Evolutionary conservation across 2,797 vertebrate genomes (phyloP).

Genomic region (Acestrorhynchus altus): DNA sequence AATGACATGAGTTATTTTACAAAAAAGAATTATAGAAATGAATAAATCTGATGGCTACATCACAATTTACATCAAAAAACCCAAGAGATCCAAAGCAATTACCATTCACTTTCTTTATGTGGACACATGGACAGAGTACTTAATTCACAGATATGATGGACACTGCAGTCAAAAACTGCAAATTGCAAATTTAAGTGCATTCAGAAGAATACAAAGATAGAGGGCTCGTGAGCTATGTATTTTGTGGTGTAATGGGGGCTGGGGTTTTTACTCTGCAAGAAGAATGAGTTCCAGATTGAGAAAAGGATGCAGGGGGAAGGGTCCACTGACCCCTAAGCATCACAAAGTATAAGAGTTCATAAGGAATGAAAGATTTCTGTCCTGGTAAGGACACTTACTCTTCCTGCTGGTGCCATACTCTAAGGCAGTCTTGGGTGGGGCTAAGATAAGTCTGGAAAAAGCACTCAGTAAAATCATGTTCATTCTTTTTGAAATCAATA

Average conservation of each 20-base stretch:
- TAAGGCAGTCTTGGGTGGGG: not conserved
- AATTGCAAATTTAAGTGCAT: not conserved
- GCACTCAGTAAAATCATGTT: not conserved
- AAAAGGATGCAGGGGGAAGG: conserved; percentile 7
- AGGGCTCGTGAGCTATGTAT: not conserved
- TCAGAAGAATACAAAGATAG: not conserved
- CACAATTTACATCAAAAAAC: not conserved
- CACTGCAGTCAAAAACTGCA: not conserved
- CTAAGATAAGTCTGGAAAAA: not conserved
- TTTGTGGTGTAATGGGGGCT: not conserved
- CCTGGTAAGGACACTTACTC: not conserved
- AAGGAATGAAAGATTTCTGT: conserved; percentile 8
- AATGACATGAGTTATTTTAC: conserved; percentile 12
- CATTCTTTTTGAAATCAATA: not conserved
- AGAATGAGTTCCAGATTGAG: conserved; percentile 54
- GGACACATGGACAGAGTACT: not conserved
- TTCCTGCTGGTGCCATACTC: not conserved
- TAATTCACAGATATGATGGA: not conserved
- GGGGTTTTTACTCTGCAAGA: not conserved
- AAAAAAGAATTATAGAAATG: too few species aligned
- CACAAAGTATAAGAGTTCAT: conserved; percentile 6
- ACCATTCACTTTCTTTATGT: not conserved
- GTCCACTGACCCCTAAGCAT: conserved; percentile 37
- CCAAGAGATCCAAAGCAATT: not conserved
- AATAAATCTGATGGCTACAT: too few species aligned